These are phyloP conservation scores for Lithophane leautieri DNA, from an alignment of 2,888 invertebrate species.

Conservation along the genomic window DNA sequence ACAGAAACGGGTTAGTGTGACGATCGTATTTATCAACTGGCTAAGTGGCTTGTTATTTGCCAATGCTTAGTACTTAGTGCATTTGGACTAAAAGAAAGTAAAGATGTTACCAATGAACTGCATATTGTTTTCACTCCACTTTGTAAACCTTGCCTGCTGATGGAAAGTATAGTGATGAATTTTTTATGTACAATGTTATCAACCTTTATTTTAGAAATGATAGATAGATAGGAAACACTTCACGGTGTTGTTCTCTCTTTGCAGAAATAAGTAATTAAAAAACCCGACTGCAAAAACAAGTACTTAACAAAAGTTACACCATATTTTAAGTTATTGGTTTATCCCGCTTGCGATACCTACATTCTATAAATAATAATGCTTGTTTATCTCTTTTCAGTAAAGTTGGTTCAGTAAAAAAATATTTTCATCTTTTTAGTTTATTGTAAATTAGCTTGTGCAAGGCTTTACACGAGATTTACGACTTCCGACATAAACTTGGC, in stretches of 20 bases:
- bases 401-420: too few species aligned
- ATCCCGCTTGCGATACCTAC: too few species aligned
- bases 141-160: neutral
- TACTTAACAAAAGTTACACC: too few species aligned
- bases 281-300: too few species aligned
- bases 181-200: neutral
- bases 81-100: constrained; percentile 4
- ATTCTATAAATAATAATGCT: too few species aligned
- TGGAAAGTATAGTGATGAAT: neutral
- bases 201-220: neutral
- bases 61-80: neutral
- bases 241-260: neutral
- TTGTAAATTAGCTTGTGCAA: too few species aligned
- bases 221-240: neutral
- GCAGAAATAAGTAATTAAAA: neutral
- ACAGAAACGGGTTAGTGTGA: constrained; percentile 36
- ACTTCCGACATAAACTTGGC: too few species aligned
- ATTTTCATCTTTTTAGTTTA: too few species aligned
- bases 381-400: too few species aligned
- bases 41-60: constrained; percentile 41
- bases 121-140: too few species aligned
- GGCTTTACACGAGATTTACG: too few species aligned
- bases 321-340: too few species aligned
- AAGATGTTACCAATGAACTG: neutral
- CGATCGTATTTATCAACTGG: constrained; percentile 39